Conservation (phyloP, 1,140 invertebrate genomes). For the Anagrus nilaparvatae region DNA sequence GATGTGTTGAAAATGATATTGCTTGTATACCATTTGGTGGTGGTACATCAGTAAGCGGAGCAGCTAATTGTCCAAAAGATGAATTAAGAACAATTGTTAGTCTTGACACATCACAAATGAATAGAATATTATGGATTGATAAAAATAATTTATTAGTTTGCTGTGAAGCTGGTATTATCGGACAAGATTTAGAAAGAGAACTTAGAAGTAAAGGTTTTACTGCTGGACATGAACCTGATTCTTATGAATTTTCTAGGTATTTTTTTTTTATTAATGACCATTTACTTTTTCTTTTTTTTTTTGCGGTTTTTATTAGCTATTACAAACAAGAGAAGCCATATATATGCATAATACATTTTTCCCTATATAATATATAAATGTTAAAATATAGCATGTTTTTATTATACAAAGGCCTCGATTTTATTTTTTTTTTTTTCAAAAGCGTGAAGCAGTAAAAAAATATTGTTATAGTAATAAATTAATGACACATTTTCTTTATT, state of each 20-base stretch:
- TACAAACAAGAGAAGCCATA: not conserved
- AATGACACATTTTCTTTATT: too few species aligned
- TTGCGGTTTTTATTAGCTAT: too few species aligned
- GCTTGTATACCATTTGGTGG: conserved; percentile 93
- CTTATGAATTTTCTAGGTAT: conserved; percentile 85
- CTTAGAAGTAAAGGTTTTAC: conserved; percentile 62
- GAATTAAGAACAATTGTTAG: conserved; percentile 80
- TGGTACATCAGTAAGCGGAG: conserved; percentile 90
- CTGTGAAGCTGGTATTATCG: conserved; percentile 85
- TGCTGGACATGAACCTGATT: conserved; percentile 92
- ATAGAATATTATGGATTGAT: conserved; percentile 90
- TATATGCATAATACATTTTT: not conserved
- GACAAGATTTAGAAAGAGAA: conserved; percentile 82
- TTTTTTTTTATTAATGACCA: not conserved
- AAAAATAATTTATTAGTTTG: conserved; percentile 75
- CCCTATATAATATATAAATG: conserved; percentile 1
- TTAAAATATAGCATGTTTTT: too few species aligned
- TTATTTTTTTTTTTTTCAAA: too few species aligned
- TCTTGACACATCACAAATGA: conserved; percentile 94
- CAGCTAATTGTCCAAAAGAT: conserved; percentile 71
- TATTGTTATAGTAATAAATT: too few species aligned
- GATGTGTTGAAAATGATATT: conserved; percentile 66
- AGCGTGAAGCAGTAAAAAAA: too few species aligned
- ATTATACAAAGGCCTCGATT: too few species aligned
- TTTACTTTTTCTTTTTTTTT: too few species aligned